Evolutionary conservation across 2,797 vertebrate genomes (phyloP).

Genomic region (Meriones psammophilus): DNA sequence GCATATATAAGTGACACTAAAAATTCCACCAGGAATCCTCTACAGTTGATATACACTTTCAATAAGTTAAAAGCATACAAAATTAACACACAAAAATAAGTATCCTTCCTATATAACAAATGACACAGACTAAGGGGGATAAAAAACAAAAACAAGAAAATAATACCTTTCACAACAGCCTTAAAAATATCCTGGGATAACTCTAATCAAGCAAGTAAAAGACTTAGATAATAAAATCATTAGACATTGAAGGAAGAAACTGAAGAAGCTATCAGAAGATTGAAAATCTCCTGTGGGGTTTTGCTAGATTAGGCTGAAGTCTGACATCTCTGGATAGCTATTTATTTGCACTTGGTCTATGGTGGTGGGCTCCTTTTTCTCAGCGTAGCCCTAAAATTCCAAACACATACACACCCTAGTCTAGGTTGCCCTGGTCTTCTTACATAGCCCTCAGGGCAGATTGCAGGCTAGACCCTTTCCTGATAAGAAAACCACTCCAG

Average conservation of each 20-base stretch:
- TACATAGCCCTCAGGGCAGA: too few species aligned
- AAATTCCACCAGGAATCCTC: neutral
- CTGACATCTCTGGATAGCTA: too few species aligned
- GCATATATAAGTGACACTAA: neutral
- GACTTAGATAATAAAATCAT: neutral
- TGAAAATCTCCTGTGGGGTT: neutral
- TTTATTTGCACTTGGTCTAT: too few species aligned
- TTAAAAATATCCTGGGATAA: neutral
- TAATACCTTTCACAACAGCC: neutral
- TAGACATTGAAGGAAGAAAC: neutral
- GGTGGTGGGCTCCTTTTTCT: too few species aligned
- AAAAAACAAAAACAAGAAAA: neutral
- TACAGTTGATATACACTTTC: neutral
- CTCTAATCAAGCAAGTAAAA: neutral
- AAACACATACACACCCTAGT: too few species aligned
- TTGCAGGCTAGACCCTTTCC: too few species aligned
- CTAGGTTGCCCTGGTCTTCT: too few species aligned
- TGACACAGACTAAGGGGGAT: neutral
- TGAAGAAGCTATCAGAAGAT: neutral
- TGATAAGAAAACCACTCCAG: too few species aligned
- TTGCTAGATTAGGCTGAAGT: too few species aligned
- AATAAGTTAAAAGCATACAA: neutral
- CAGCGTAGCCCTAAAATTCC: too few species aligned
- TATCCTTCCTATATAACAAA: neutral
- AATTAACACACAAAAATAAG: neutral